Conservation (phyloP, 1,140 invertebrate genomes). For the Zaprionus davidi region DNA sequence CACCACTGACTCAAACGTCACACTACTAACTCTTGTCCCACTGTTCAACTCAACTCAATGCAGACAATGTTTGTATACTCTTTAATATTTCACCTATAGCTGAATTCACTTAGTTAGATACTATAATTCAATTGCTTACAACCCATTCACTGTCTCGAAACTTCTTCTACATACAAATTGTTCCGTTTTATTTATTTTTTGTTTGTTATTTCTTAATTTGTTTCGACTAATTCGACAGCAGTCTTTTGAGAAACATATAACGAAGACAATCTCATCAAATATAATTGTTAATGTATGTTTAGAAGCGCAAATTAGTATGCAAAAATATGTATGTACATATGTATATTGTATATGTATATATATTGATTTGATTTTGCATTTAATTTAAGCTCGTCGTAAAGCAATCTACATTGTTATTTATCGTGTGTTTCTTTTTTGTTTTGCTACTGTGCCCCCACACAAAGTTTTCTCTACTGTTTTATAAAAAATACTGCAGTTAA, state of each 20-base stretch:
- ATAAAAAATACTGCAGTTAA: conserved; percentile 67
- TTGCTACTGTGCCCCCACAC: conserved; percentile 50
- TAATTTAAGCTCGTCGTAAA: conserved; percentile 53
- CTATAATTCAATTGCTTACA: conserved; percentile 20
- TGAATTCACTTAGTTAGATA: conserved; percentile 24
- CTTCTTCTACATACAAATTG: conserved; percentile 11
- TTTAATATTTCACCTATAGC: conserved; percentile 38
- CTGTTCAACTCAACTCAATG: conserved; percentile 5
- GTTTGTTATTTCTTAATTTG: conserved; percentile 15
- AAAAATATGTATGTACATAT: conserved; percentile 37
- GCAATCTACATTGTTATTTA: conserved; percentile 38
- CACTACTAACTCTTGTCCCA: too few relatives aligned
- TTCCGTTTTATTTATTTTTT: not conserved
- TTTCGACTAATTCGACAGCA: conserved; percentile 48
- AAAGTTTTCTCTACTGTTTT: conserved; percentile 26
- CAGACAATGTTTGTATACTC: conserved; percentile 5
- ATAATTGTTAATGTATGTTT: conserved; percentile 3
- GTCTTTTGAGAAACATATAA: conserved; percentile 36
- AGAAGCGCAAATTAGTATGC: conserved; percentile 31
- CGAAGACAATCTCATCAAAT: conserved; percentile 26
- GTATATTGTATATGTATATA: conserved; percentile 6
- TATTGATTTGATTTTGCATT: conserved; percentile 27
- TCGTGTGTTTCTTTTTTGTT: conserved; percentile 4
- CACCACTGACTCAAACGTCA: too few relatives aligned
- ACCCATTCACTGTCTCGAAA: conserved; percentile 24